A percentile compares a stretch with the other conserved stretches of the same genome.
Conservation (phyloP, 2,888 invertebrate genomes). For the Chirona hameri region DNA sequence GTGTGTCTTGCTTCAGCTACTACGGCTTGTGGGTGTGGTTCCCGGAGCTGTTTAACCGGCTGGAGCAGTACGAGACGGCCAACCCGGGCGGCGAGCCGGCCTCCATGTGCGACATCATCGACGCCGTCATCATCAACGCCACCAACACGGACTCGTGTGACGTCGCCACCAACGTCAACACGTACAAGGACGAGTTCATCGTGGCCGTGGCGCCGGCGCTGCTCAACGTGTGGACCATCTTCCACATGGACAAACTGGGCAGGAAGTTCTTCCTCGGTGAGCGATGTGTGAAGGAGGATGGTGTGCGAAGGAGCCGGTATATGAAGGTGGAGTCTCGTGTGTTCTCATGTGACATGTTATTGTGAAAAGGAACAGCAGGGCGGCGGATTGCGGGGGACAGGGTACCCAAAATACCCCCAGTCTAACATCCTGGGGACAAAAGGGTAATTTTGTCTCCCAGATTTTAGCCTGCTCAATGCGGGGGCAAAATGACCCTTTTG, state of each 20-base stretch:
- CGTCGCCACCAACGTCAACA: constrained; percentile 29
- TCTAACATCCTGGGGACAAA: no score
- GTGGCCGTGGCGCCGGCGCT: constrained; percentile 76
- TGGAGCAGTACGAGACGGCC: constrained; percentile 64
- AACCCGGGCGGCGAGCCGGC: constrained; percentile 50
- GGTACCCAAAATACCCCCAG: no score
- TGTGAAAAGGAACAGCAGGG: no score
- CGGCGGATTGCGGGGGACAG: no score
- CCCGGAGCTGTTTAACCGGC: constrained; percentile 87
- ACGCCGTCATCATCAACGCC: constrained; percentile 58
- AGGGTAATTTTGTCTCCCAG: no score
- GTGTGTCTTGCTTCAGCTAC: constrained; percentile 60
- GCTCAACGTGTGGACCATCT: constrained; percentile 73
- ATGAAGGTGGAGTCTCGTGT: no score
- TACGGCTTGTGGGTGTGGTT: constrained; percentile 98
- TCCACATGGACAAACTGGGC: constrained; percentile 74
- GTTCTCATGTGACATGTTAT: no score
- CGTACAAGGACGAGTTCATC: constrained; percentile 63
- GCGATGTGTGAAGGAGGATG: constrained; percentile 41
- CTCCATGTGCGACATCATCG: constrained; percentile 73
- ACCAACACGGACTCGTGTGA: constrained; percentile 31
- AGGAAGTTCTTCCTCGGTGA: constrained; percentile 77
- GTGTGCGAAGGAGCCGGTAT: no score
- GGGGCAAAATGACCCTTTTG: no score
- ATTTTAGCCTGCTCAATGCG: no score